Evolutionary conservation across 2,113 vertebrate species (phyloP), one percentile per base, ranked within the genome.

Genomic region (Zapornia atra): DNA sequence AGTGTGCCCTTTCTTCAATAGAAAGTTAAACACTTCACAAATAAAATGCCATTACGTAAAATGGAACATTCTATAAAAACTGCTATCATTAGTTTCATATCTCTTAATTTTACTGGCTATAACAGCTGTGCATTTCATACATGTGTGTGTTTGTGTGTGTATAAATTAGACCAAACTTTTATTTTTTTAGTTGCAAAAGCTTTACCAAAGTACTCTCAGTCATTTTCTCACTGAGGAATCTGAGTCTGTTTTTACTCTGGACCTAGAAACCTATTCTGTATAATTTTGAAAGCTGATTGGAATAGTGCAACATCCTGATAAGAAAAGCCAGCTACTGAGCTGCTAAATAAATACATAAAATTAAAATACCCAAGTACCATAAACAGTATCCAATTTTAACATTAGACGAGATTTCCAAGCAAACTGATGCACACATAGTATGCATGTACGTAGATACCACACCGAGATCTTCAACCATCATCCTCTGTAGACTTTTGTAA

Each of bases 131-230:
- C 2, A 1, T n/a, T 76, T 65, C 29, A 26, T 13, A 21, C 18
- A 1, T 31, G 6, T 8, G 1, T 24, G 4, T 28, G 24, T 29
- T 51, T 51, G 11, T 38, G 1, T 15, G 11, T 38, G 1, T 1
- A 70, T n/a, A 83, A 83, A 81, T 64, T 6, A 65, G 82, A 63
- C 20, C 2, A 44, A 64, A 61, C 5, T 64, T 5, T 11, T 29
- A 61, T 33, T 69, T 42, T 59, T n/a, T 2, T 38, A 38, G 42
- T 82, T 82, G 87, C 82, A 93, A 75, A 82, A 87, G 12, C 53
- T 82, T 75, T 82, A 73, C 20, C 56, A 82, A 73, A 94, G 89
- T 46, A 73, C 14, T 11, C 20, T 73, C 36, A 71, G 28, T 2
- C 25, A 63, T 60, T 64, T 91, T 82, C 38, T 93, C 66, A 79